Percentiles rank a stretch among this genome's conserved stretches.
phyloP scores from a whole-genome alignment of 2,888 invertebrate species.

The Dolichopus griseipennis region DNA sequence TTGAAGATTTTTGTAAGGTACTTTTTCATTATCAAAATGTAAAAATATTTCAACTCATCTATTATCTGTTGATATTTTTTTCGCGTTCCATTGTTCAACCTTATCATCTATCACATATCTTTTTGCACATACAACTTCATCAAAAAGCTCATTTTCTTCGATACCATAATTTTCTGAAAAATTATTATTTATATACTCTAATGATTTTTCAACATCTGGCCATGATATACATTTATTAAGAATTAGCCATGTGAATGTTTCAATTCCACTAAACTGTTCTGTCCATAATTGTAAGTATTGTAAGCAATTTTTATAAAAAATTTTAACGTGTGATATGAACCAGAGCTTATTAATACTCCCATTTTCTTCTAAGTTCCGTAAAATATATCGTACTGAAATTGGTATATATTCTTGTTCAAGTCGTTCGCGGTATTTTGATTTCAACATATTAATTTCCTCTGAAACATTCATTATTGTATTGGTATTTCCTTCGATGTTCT shows the following conservation, averaged over 20 bases:
- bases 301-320: neutral
- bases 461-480: slow-evolving; percentile 9
- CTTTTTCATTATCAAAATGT: slow-evolving; percentile 6
- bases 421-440: neutral
- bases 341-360: neutral
- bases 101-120: slow-evolving; percentile 12
- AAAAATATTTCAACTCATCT: slow-evolving; percentile 10
- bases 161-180: neutral
- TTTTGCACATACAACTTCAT: slow-evolving; percentile 15
- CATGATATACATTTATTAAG: no score
- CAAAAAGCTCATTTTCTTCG: slow-evolving; percentile 14
- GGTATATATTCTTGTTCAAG: neutral
- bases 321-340: slow-evolving; percentile 1
- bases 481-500: slow-evolving; percentile 12
- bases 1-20: slow-evolving; percentile 10
- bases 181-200: no score
- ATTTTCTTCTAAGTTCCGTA: neutral
- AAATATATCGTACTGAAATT: neutral
- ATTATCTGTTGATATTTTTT: slow-evolving; percentile 8
- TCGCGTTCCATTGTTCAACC: slow-evolving; percentile 12
- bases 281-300: no score
- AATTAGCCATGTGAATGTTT: no score
- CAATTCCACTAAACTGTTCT: no score
- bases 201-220: no score
- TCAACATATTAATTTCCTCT: slow-evolving; percentile 4